Base-by-base conservation (phyloP, 2,888 invertebrate genomes). In the Chrysolina haemoptera region DNA sequence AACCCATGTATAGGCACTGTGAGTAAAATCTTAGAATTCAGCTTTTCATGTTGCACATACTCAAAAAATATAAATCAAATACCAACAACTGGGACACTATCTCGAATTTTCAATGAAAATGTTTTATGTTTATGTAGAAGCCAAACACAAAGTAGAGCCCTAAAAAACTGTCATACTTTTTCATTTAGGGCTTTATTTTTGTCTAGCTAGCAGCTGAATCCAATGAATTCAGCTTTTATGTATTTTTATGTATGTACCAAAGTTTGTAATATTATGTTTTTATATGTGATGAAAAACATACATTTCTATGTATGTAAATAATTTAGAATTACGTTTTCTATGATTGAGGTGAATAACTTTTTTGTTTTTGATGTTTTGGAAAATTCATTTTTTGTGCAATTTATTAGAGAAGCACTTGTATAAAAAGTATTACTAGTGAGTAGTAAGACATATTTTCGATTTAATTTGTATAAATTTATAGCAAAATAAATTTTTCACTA, bases 381-480 rank as follows among this genome's bases (percentile, higher is more conserved):
- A 35, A 20, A 10, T 35, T 53, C n/a, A 20, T 40, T 67, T 70
- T 72, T 71, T 59, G 76, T 76, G 78, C 76, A 78, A 78, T 76
- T 74, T 75, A 71, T 68, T 46, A 71, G 68, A 68, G 72, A 71
- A 75, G 71, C 75, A 75, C 74, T 70, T 78, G 75, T 78, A 76
- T 76, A 76, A 76, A 35, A 73, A 79, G 79, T 79, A 79, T 79
- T 79, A 79, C 65, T 79, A 76, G 75, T 70, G 68, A 62, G 62
- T 76, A 76, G 79, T 67, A 72, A 71, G 66, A 75, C 71, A 79
- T 75, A 78, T 79, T 76, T 78, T 76, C 67, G 66, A 71, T 74
- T 74, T 70, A 55, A 69, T 76, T 73, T 76, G 73, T 76, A 76
- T 71, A 76, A 71, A 76, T 76, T 76, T 76, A 76, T 76, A 76